Base-by-base conservation (phyloP, 1,140 invertebrate genomes). In the Drosophila sulfurigaster region DNA sequence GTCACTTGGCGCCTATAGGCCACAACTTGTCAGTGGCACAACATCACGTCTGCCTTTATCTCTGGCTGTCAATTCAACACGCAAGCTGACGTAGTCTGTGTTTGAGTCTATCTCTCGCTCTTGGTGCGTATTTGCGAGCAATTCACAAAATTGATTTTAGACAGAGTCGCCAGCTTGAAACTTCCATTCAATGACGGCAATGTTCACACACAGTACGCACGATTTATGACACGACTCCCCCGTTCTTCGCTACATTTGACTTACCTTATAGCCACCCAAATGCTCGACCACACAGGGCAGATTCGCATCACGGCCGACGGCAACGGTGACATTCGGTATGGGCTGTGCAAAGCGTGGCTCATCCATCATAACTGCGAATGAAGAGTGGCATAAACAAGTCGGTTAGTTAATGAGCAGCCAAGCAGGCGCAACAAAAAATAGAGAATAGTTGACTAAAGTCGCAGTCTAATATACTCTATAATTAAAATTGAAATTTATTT, bases 251-350 rank as follows among this genome's bases (percentile, higher is more conserved):
- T 20, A 7, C 28, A 4, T 38, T 1, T 20, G 32, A 51, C 93
- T 94, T 94, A 98, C 97, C 95, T 97, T 97, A 91, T 97, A 97
- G 71, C 94, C 95, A 75, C 97, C 96, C 64, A 98, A 95, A 91
- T 98, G 97, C 87, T 98, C 96, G 41, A 98, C 96, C 57, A 98
- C 96, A 85, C 97, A 98, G 8, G 97, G 96, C 78, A 98, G 93
- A 86, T 95, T 97, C 46, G 97, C 97, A 91, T 98, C 97, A 83
- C 97, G 94, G 66, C 97, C 97, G 20, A 98, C 94, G 48, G 97
- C 96, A 52, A 98, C 97, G 3, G 97, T 98, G 69, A 97, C 96
- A 92, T 98, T 98, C 59, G 96, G 96, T 86, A 98, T 97, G 16
- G 96, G 96, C 92, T 97, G 96, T 15, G 96, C 96, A 89, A 98